These are phyloP conservation scores for Chaetodon trifascialis DNA, from an alignment of 2,113 vertebrate species.

Conservation along the genomic window DNA sequence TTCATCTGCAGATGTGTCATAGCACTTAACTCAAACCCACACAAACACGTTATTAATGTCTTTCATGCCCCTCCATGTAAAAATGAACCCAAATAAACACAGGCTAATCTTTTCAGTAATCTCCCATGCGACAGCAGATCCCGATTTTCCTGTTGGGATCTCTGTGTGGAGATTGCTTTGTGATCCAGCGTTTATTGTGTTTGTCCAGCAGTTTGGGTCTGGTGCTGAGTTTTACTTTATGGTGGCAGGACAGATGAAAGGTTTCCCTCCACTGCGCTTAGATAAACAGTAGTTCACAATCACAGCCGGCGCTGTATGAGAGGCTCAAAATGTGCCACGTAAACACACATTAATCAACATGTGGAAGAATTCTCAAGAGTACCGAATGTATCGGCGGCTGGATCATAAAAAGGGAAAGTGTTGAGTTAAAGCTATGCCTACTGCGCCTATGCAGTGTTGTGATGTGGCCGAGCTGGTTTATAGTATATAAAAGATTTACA, in stretches of 20 bases:
- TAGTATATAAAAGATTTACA: constrained; percentile 16
- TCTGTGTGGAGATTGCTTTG: constrained; percentile 44
- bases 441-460: neutral
- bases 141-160: constrained; percentile 35
- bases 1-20: constrained; percentile 66
- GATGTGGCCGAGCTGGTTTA: neutral
- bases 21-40: constrained; percentile 53
- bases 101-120: constrained; percentile 58
- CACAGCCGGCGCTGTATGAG: constrained; percentile 40
- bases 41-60: constrained; percentile 40
- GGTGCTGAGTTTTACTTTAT: constrained; percentile 69
- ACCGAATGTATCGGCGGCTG: neutral
- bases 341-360: constrained; percentile 71
- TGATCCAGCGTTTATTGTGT: constrained; percentile 72
- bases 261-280: constrained; percentile 70
- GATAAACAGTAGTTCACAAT: constrained; percentile 76
- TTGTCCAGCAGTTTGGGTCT: constrained; percentile 72
- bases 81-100: constrained; percentile 71
- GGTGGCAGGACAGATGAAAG: constrained; percentile 75
- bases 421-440: constrained; percentile 35
- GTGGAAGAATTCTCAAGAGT: constrained; percentile 44
- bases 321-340: constrained; percentile 42
- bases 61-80: constrained; percentile 44
- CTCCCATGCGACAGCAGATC: constrained; percentile 46
- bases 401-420: constrained; percentile 44